Conservation (phyloP, 2,113 vertebrate genomes). For the Cisticola juncidis region DNA sequence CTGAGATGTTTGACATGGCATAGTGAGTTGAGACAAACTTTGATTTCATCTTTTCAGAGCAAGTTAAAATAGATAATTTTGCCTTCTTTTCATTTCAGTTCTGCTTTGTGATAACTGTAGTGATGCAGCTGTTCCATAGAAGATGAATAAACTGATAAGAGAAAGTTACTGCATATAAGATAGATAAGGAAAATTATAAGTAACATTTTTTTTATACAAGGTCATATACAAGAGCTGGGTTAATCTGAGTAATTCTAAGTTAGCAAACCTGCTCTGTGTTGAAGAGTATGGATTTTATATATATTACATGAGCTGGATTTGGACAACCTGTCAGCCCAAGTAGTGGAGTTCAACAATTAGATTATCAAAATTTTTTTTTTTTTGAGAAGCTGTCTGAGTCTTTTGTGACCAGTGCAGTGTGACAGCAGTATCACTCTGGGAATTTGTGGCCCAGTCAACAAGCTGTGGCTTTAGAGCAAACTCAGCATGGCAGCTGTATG, state of each 20-base stretch:
- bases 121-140: not conserved
- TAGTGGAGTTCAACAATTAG: not conserved
- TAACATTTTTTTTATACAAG: not conserved
- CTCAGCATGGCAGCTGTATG: rapidly evolving
- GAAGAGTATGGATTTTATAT: not conserved
- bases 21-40: not conserved
- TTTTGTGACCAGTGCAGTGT: not conserved
- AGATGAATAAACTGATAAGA: not conserved
- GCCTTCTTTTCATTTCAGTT: not conserved
- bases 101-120: not conserved
- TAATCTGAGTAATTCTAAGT: not conserved
- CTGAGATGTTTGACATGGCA: not conserved
- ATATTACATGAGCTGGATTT: not conserved
- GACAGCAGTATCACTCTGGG: not conserved
- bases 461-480: not conserved
- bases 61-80: not conserved
- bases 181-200: not conserved
- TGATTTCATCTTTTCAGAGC: not conserved
- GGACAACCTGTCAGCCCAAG: not conserved
- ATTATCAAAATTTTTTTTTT: not conserved
- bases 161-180: not conserved
- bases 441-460: not conserved
- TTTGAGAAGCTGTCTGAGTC: not conserved
- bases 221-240: not conserved
- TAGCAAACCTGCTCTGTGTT: not conserved